Percentiles rank a stretch among this genome's conserved stretches.
Evolutionary conservation across 1,140 invertebrate species (phyloP).

Genomic region (Drosophila rufa): DNA sequence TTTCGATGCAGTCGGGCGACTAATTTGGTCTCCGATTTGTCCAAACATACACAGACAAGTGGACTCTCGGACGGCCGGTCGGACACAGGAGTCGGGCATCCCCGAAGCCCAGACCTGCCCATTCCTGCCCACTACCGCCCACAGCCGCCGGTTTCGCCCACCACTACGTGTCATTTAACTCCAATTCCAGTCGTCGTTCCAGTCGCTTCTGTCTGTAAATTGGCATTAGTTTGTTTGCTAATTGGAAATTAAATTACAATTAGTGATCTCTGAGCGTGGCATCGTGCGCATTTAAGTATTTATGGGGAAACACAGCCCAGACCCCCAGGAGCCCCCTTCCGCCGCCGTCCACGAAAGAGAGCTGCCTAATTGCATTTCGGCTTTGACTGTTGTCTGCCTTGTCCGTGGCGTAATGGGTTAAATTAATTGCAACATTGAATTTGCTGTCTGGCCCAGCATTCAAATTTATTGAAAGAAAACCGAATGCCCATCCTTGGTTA

Average conservation of each 20-base stretch:
- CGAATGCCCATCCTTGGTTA: too few relatives aligned
- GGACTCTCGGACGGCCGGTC: not conserved
- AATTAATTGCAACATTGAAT: slow-evolving; percentile 63
- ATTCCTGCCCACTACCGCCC: not conserved
- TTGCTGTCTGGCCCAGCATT: slow-evolving; percentile 11
- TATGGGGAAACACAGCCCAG: slow-evolving; percentile 31
- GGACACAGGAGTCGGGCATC: slow-evolving; percentile 7
- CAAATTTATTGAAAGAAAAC: slow-evolving; percentile 16
- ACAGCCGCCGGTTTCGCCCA: slow-evolving; percentile 1
- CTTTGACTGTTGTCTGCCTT: slow-evolving; percentile 44
- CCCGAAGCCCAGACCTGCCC: slow-evolving; percentile 1
- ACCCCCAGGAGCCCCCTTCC: not conserved
- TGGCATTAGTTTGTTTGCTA: slow-evolving; percentile 84
- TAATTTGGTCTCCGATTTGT: slow-evolving; percentile 75
- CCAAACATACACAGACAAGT: slow-evolving; percentile 43
- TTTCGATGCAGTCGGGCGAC: slow-evolving; percentile 73
- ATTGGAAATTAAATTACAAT: slow-evolving; percentile 85
- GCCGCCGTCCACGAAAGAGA: not conserved
- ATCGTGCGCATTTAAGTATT: slow-evolving; percentile 73
- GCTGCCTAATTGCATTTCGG: slow-evolving; percentile 66
- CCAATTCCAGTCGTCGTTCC: slow-evolving; percentile 45
- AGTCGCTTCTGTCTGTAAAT: slow-evolving; percentile 68
- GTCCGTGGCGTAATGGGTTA: slow-evolving; percentile 60
- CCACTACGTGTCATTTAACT: slow-evolving; percentile 75
- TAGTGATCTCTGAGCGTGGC: slow-evolving; percentile 80